Conservation (phyloP, 2,113 vertebrate genomes). For the Psephotus haematonotus region DNA sequence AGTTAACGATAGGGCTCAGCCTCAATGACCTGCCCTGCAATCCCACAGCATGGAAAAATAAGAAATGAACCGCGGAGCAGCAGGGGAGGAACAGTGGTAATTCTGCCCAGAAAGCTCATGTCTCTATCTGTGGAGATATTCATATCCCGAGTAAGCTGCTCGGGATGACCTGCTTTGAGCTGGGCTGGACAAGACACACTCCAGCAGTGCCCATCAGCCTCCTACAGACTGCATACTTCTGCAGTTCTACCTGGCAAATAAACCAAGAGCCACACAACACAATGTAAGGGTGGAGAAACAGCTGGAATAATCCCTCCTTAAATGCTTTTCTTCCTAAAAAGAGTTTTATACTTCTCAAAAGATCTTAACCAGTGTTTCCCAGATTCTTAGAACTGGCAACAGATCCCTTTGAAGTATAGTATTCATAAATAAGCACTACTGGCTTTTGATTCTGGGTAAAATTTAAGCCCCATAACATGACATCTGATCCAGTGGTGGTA, state of each 20-base stretch:
- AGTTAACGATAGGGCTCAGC: rapidly evolving
- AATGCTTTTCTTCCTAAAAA: background rate
- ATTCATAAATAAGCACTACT: background rate
- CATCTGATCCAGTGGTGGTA: background rate
- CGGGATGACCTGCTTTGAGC: background rate
- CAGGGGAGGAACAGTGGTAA: background rate
- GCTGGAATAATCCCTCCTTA: background rate
- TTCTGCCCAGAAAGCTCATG: background rate
- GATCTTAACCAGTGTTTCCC: background rate
- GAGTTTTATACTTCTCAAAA: background rate
- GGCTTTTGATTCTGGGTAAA: background rate
- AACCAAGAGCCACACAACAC: background rate
- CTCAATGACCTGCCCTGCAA: too few species aligned
- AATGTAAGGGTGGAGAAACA: rapidly evolving
- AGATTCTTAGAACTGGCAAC: background rate
- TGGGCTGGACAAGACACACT: rapidly evolving
- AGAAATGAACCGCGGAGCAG: background rate
- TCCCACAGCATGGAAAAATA: background rate
- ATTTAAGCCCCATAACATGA: background rate
- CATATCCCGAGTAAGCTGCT: rapidly evolving
- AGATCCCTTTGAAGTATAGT: background rate
- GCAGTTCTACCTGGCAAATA: rapidly evolving
- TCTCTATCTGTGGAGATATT: background rate
- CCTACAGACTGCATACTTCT: rapidly evolving
- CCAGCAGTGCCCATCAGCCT: background rate